Evolutionary conservation across 1,140 invertebrate species (phyloP), one percentile per base, ranked within the genome.

Genomic region (Leptinotarsa defecta): DNA sequence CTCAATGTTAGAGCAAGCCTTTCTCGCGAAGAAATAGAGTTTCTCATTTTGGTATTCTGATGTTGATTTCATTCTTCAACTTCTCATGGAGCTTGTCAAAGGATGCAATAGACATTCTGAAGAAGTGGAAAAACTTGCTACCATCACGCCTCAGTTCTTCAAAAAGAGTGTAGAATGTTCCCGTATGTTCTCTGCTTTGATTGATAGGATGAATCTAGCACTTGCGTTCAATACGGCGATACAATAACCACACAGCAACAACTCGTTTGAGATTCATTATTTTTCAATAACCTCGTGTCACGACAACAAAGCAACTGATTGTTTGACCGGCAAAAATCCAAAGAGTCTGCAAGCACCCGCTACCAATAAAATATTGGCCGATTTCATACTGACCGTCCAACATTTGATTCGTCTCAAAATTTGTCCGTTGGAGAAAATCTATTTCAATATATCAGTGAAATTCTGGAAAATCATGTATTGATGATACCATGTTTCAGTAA

Each of bases 201-300:
- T 74, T 74, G 13, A 74, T 68, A 20, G 63, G 64, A 68, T 67
- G 73, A 22, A 74, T 48, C 73, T 48, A 74, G 0, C 64, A 27
- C 67, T 68, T 48, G 34, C 67, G 67, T 15, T 48, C 0, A 34
- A 68, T 64, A 24, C 63, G 63, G 63, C 63, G 63, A 64, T 64
- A 64, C 63, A 64, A 64, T 64, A 64, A 64, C 63, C 63, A 64
- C 63, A 64, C 22, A 22, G 63, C 63, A 64, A 64, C 24, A 22
- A 64, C 13, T 22, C 63, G 63, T 64, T 64, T 64, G 1, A 20
- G 63, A 64, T 20, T 20, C 4, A 64, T 64, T 64, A 64, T 64
- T 64, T 1, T 20, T 64, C 22, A 13, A 24, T 22, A 22, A 1
- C 22, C 22, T 22, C 22, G 22, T 22, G 22, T 22, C 22, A 22